Percentiles rank a stretch among this genome's conserved stretches.
These are phyloP conservation scores for Indicator indicator DNA, from an alignment of 2,113 vertebrate species.

Conservation along the genomic window DNA sequence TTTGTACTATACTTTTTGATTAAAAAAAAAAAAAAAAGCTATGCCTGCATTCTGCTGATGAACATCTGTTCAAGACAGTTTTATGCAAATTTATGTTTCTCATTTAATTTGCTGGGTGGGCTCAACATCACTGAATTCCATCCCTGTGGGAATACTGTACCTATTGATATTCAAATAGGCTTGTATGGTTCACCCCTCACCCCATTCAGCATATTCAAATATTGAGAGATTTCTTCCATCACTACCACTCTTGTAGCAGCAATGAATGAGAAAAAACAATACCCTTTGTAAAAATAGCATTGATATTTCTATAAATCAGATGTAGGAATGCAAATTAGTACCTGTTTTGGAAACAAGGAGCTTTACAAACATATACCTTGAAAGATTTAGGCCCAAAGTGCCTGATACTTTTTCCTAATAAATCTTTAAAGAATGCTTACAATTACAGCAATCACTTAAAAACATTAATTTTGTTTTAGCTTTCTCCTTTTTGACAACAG, in stretches of 20 bases:
- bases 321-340: background rate
- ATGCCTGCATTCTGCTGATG: background rate
- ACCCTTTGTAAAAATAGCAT: background rate
- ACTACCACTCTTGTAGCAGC: background rate
- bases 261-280: background rate
- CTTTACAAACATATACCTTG: background rate
- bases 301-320: background rate
- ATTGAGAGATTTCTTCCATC: background rate
- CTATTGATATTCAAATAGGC: background rate
- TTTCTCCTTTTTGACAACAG: background rate
- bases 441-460: background rate
- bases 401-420: background rate
- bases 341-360: background rate
- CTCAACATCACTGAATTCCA: background rate
- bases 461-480: background rate
- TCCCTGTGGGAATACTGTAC: background rate
- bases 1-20: background rate
- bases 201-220: background rate
- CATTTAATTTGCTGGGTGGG: slow-evolving; percentile 36
- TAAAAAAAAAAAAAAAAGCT: background rate
- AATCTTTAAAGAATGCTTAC: background rate
- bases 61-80: slow-evolving; percentile 39
- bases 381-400: background rate
- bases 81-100: slow-evolving; percentile 27
- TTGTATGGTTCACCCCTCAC: background rate